Evolutionary conservation across 2,113 vertebrate species (phyloP).

Genomic region (Periophthalmus modestus): DNA sequence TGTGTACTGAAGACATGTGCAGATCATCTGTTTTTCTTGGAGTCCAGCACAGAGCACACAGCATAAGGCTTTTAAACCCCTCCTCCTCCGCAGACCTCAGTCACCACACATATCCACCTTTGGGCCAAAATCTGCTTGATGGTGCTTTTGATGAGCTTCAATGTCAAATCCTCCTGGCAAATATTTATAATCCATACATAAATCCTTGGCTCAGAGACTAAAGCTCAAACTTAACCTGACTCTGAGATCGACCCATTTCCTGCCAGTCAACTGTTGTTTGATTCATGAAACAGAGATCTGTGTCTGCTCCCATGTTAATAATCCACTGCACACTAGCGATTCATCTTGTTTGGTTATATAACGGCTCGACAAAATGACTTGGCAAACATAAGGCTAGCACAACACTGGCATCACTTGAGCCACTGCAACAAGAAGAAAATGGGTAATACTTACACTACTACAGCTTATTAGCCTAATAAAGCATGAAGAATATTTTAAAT

Average conservation of each 20-base stretch:
- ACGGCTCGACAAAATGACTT: constrained; percentile 18
- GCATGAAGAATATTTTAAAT: too few relatives aligned
- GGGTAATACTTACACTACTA: too few relatives aligned
- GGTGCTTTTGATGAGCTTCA: constrained; percentile 46
- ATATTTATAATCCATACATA: constrained; percentile 64
- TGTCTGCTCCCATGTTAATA: constrained; percentile 5
- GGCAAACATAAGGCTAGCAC: neutral
- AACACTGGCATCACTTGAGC: neutral
- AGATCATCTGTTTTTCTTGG: neutral
- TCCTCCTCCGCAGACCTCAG: neutral
- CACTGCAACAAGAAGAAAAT: neutral
- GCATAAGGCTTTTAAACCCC: constrained; percentile 18
- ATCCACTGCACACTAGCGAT: constrained; percentile 12
- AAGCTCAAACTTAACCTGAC: constrained; percentile 54
- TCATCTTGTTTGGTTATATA: constrained; percentile 17
- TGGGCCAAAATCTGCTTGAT: constrained; percentile 51
- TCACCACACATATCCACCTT: constrained; percentile 36
- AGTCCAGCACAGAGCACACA: constrained; percentile 24
- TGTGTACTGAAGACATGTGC: neutral
- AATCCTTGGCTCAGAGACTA: constrained; percentile 62
- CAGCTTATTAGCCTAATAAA: too few relatives aligned
- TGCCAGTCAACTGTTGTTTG: constrained; percentile 34
- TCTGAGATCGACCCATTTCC: constrained; percentile 36
- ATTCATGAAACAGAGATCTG: constrained; percentile 20
- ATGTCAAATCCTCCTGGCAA: constrained; percentile 57